Percentiles rank a stretch among this genome's conserved stretches.
Evolutionary conservation across 2,113 vertebrate species (phyloP).

Genomic region (Dipodomys spectabilis): DNA sequence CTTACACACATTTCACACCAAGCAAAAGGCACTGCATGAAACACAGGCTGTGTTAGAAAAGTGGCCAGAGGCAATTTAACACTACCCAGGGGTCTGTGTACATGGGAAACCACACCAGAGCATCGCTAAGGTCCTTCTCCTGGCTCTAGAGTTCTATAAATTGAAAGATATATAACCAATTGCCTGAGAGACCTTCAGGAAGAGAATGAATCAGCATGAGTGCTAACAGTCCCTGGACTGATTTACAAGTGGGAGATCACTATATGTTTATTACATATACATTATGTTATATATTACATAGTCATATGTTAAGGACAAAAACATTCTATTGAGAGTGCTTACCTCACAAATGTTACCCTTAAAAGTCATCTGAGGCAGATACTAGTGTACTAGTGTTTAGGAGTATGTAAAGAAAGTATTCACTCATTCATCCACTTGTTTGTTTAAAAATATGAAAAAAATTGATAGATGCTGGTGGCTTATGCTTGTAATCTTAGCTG

Average conservation of each 20-base stretch:
- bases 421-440: not conserved
- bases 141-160: not conserved
- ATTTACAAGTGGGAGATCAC: not conserved
- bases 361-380: not conserved
- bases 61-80: slow-evolving; percentile 59
- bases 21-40: slow-evolving; percentile 28
- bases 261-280: too few species aligned
- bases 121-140: not conserved
- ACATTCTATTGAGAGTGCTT: not conserved
- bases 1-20: slow-evolving; percentile 44
- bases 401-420: slow-evolving; percentile 15
- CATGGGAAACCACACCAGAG: rapidly evolving
- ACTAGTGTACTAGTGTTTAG: not conserved
- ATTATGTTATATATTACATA: too few species aligned
- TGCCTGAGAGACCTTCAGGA: not conserved
- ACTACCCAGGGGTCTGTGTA: not conserved
- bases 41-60: not conserved
- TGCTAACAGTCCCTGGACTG: not conserved
- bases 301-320: not conserved
- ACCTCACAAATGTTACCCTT: not conserved
- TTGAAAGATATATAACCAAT: not conserved
- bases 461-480: not conserved
- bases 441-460: slow-evolving; percentile 55
- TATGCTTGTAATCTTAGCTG: too few species aligned
- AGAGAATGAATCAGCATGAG: not conserved